These are phyloP conservation scores for Cantharis lateralis DNA, from an alignment of 2,888 invertebrate species.

Conservation along the genomic window DNA sequence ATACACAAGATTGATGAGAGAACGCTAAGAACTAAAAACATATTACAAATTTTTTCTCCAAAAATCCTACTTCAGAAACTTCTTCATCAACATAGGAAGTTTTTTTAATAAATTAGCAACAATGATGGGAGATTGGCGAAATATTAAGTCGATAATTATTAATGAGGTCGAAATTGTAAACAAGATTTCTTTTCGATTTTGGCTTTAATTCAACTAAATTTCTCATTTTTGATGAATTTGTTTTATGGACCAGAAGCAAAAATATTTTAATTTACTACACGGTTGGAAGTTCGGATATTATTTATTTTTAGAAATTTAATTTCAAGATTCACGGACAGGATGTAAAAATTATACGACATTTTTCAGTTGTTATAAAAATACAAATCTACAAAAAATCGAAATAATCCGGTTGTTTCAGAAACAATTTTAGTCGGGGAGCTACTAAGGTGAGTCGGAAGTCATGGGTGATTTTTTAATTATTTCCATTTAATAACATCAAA, in stretches of 20 bases:
- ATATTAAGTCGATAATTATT: not conserved
- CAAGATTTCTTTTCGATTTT: constrained; percentile 7
- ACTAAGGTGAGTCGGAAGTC: too few species aligned
- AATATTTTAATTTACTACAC: not conserved
- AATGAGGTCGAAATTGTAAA: constrained; percentile 3
- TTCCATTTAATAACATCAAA: too few species aligned
- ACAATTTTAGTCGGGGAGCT: too few species aligned
- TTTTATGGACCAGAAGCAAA: not conserved
- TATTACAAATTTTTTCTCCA: not conserved
- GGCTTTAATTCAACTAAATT: constrained; percentile 8
- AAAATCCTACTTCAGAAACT: not conserved
- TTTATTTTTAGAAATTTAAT: constrained; percentile 3
- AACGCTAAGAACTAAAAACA: not conserved
- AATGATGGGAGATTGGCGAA: not conserved
- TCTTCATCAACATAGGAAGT: not conserved
- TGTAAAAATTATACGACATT: not conserved
- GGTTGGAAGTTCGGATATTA: not conserved
- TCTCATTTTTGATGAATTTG: not conserved
- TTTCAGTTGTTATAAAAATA: not conserved
- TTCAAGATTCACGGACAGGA: not conserved
- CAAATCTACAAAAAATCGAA: not conserved
- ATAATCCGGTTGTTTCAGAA: too few species aligned
- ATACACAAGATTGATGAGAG: not conserved
- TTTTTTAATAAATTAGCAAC: not conserved
- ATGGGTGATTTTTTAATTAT: too few species aligned